Base-by-base conservation (phyloP, 2,113 vertebrate genomes). In the Oenanthe melanoleuca region DNA sequence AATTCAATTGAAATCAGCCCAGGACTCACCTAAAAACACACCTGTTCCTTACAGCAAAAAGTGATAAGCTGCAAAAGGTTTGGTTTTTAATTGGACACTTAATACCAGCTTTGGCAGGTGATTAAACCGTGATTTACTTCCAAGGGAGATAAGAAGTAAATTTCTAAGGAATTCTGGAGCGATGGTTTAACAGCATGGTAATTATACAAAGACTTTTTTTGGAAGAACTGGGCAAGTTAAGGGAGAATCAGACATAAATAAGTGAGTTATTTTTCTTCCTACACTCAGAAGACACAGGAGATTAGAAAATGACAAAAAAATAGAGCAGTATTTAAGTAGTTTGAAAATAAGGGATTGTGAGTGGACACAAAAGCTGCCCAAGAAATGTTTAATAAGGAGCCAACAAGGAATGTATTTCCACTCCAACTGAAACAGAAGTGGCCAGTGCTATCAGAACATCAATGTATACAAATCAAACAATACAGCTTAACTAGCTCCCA, bases 91-190 rank as follows among this genome's bases (percentile, higher is more conserved):
- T 96, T 96, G 94, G 96, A 82, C 95, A 95, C 64, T 93, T 96
- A 96, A 95, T 97, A 88, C 94, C 93, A 74, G 94, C 95, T 96
- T 97, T 96, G 95, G 92, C 94, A 94, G 94, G 90, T 96, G 95
- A 96, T 97, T 94, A 94, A 96, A 95, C 85, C 60, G 88, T 90
- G 95, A 96, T 97, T 96, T 94, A 93, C 96, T 95, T 96, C 95
- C 94, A 88, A 81, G 90, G 53, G 90, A 97, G 96, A 96, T 97
- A 96, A 96, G 92, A 92, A 88, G 45, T 57, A 78, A 90, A 84
- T 96, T 96, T 95, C 95, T 88, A 84, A 95, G 92, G 95, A 93
- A 90, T 93, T 96, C 93, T 83, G 92, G 88, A 94, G 49, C 22
- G 5, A 44, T 93, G 79, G 64, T 92, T 97, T 94, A 95, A 83